Conservation (phyloP, 2,113 vertebrate genomes). For the Carassius carassius region DNA sequence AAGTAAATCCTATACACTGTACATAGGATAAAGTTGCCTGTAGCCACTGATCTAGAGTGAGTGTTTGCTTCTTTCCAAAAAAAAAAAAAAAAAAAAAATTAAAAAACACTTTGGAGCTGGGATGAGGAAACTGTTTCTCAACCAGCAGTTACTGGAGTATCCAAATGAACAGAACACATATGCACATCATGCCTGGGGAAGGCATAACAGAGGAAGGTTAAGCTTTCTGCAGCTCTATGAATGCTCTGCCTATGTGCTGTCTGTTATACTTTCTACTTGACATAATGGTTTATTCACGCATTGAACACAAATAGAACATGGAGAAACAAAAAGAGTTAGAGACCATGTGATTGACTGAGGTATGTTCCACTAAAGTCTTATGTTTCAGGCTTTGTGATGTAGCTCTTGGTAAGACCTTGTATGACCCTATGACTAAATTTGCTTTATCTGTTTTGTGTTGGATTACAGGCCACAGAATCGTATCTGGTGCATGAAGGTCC, state of each 20-base stretch:
- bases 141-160: too few species aligned
- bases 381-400: neutral
- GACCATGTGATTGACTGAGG: neutral
- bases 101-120: neutral
- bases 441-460: conserved; percentile 45
- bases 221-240: too few species aligned
- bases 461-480: conserved; percentile 77
- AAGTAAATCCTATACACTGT: neutral
- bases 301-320: neutral
- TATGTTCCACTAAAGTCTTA: neutral
- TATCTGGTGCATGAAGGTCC: conserved; percentile 81
- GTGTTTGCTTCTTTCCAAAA: too few species aligned
- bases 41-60: neutral
- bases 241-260: too few species aligned
- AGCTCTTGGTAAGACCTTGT: neutral
- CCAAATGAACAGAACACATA: too few species aligned
- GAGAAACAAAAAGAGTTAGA: conserved; percentile 1
- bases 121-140: too few species aligned
- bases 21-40: neutral
- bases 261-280: too few species aligned
- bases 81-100: neutral
- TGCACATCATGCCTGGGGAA: too few species aligned
- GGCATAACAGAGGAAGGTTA: too few species aligned
- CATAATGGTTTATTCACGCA: too few species aligned
- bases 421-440: neutral